phyloP scores from a whole-genome alignment of 2,797 vertebrate species.

The Hybognathus amarus region DNA sequence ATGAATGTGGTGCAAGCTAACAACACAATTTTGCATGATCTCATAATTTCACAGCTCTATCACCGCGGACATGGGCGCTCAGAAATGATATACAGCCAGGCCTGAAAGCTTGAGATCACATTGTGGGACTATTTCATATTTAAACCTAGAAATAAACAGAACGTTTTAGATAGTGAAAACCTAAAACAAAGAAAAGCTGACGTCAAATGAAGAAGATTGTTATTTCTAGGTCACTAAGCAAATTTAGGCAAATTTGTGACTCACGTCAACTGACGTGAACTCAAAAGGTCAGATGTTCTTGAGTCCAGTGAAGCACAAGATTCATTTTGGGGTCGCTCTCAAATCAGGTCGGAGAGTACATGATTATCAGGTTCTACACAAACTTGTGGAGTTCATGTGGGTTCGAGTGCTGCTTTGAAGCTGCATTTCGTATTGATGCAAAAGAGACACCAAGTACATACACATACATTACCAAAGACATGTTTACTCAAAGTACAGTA shows the following conservation, averaged over 20 bases:
- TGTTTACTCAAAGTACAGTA: background rate
- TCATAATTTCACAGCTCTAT: background rate
- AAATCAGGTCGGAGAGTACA: background rate
- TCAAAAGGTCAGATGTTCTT: constrained; percentile 21
- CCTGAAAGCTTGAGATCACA: background rate
- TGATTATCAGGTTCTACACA: background rate
- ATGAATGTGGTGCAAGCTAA: constrained; percentile 3
- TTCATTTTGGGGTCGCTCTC: background rate
- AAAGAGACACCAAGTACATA: background rate
- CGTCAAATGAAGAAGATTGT: constrained; percentile 9
- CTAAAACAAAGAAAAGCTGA: background rate
- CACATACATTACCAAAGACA: background rate
- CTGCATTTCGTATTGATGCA: background rate
- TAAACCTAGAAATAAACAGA: background rate
- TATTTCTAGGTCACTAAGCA: constrained; percentile 21
- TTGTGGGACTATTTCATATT: background rate
- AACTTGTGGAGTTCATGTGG: background rate
- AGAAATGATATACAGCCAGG: background rate
- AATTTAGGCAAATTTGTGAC: constrained; percentile 22
- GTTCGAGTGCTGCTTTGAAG: background rate
- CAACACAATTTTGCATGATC: constrained; percentile 11
- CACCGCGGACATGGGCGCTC: too few species aligned
- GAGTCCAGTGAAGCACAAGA: background rate
- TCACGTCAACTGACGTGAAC: constrained; percentile 3
- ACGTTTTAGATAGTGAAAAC: background rate